A percentile compares a stretch with the other conserved stretches of the same genome.
These are phyloP conservation scores for Stenolophus ochropezus DNA, from an alignment of 2,888 invertebrate genomes.

Conservation along the genomic window DNA sequence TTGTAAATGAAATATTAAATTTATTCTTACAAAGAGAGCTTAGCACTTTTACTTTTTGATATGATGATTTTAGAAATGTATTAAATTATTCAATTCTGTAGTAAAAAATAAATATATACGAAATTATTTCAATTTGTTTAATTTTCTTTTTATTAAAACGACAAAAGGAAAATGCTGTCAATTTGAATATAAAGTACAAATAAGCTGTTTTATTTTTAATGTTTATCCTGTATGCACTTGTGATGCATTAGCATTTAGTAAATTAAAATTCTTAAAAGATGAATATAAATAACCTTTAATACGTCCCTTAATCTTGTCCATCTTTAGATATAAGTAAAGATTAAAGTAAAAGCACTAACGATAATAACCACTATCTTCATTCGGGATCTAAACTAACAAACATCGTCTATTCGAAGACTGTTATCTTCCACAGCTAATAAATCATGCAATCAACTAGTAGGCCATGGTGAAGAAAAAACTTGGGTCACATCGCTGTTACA, in stretches of 20 bases:
- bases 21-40: no score
- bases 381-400: not conserved
- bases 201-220: no score
- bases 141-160: no score
- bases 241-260: not conserved
- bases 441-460: constrained; percentile 53
- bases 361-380: constrained; percentile 1
- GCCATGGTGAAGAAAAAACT: constrained; percentile 2
- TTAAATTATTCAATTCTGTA: no score
- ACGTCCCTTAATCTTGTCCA: not conserved
- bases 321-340: not conserved
- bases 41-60: no score
- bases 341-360: not conserved
- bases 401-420: constrained; percentile 4
- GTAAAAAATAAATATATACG: no score
- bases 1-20: no score
- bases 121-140: no score
- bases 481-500: constrained; percentile 36
- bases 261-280: not conserved
- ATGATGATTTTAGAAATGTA: no score
- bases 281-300: not conserved
- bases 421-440: constrained; percentile 37
- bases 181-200: no score
- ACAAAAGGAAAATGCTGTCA: no score
- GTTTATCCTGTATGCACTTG: no score